Evolutionary conservation across 2,888 invertebrate species (phyloP).

Genomic region (Branchinecta sandiegonensis): DNA sequence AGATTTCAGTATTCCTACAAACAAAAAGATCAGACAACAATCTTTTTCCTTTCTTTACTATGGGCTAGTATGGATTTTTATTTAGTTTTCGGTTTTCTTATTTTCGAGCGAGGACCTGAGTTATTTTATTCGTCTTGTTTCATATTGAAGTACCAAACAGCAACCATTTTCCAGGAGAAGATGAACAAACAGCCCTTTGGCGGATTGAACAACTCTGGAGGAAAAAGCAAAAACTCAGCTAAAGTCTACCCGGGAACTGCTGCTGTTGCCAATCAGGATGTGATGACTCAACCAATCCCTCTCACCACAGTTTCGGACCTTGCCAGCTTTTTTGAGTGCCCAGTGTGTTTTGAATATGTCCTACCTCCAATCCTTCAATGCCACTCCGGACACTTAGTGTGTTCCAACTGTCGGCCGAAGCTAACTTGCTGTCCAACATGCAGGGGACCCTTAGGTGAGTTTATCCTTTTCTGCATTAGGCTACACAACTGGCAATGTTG

Average conservation of each 20-base stretch:
- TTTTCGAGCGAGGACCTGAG: too few relatives aligned
- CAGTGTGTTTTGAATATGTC: constrained; percentile 98
- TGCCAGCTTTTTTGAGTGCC: constrained; percentile 83
- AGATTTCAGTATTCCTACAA: too few relatives aligned
- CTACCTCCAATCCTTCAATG: constrained; percentile 97
- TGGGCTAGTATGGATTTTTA: too few relatives aligned
- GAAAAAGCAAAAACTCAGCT: constrained; percentile 2
- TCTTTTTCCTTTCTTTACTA: too few relatives aligned
- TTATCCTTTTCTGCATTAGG: constrained; percentile 12
- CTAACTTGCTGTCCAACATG: constrained; percentile 95
- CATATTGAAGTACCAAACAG: too few relatives aligned
- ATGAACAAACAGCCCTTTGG: background rate
- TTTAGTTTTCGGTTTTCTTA: too few relatives aligned
- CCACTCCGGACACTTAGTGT: constrained; percentile 95
- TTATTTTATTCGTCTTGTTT: too few relatives aligned
- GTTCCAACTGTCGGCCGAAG: constrained; percentile 92
- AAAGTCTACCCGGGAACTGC: constrained; percentile 8
- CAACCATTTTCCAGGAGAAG: too few relatives aligned
- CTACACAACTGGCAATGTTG: too few relatives aligned
- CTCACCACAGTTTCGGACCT: constrained; percentile 62
- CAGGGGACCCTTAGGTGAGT: constrained; percentile 65
- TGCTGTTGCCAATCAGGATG: background rate
- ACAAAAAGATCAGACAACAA: too few relatives aligned
- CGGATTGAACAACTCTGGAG: background rate
- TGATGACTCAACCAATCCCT: constrained; percentile 15